phyloP scores from a whole-genome alignment of 1,140 invertebrate genomes.

The Zaprionus davidi region DNA sequence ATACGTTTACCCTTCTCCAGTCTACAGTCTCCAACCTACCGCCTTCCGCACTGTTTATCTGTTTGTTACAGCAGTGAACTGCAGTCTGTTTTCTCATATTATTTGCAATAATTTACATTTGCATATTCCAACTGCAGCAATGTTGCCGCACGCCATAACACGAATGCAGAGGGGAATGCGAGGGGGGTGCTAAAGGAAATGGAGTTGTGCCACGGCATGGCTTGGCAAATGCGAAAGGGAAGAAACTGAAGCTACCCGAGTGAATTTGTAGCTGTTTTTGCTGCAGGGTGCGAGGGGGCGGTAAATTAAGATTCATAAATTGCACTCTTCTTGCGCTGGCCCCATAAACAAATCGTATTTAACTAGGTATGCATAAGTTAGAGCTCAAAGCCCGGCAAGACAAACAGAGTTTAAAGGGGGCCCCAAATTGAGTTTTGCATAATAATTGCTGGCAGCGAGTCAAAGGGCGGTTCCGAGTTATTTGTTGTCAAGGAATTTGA shows the following conservation, averaged over 20 bases:
- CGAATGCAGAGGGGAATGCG: slow-evolving; percentile 11
- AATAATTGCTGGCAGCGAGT: slow-evolving; percentile 36
- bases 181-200: slow-evolving; percentile 14
- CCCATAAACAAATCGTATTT: slow-evolving; percentile 47
- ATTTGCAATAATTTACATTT: slow-evolving; percentile 62
- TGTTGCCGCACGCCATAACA: slow-evolving; percentile 13
- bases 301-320: slow-evolving; percentile 52
- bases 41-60: slow-evolving; percentile 37
- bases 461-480: not conserved
- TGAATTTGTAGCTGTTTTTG: not conserved
- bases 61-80: slow-evolving; percentile 46
- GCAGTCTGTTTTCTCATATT: slow-evolving; percentile 55
- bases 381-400: slow-evolving; percentile 14
- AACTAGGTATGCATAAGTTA: slow-evolving; percentile 51
- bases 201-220: not conserved
- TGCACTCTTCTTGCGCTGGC: slow-evolving; percentile 16
- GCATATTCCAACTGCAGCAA: slow-evolving; percentile 45
- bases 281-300: slow-evolving; percentile 11
- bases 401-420: slow-evolving; percentile 22
- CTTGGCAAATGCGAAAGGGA: slow-evolving; percentile 1
- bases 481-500: not conserved
- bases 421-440: slow-evolving; percentile 32
- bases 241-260: not conserved
- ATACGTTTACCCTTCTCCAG: slow-evolving; percentile 7
- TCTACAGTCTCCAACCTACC: not conserved